These are phyloP conservation scores for Cnemophilus loriae DNA, from an alignment of 2,113 vertebrate genomes.

Conservation along the genomic window DNA sequence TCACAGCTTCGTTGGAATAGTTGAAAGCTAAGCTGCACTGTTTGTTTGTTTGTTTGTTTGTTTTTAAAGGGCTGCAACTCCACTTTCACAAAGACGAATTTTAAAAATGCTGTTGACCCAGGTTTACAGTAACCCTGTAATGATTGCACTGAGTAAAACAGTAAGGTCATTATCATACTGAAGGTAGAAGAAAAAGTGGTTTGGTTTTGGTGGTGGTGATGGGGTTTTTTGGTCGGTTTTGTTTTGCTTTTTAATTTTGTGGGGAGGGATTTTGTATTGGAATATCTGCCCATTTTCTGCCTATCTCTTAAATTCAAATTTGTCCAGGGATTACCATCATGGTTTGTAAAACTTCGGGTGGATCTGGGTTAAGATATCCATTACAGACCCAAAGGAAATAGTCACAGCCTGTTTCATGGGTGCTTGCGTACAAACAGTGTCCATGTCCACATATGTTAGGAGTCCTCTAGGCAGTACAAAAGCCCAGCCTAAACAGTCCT, in stretches of 20 bases:
- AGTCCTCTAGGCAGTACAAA: background rate
- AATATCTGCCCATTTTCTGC: background rate
- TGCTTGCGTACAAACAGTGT: background rate
- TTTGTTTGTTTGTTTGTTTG: no score
- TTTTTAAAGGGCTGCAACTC: background rate
- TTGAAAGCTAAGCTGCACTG: background rate
- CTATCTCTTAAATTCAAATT: background rate
- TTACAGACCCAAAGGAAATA: background rate
- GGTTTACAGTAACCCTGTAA: background rate
- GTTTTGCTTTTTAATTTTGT: background rate
- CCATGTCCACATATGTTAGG: background rate
- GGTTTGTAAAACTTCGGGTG: background rate
- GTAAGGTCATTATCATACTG: background rate
- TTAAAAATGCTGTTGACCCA: background rate
- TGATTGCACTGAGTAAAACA: background rate
- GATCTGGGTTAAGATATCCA: background rate
- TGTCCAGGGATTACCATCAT: background rate
- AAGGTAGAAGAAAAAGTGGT: background rate
- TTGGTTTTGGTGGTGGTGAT: accelerated
- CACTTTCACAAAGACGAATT: background rate
- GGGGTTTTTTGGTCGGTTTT: no score
- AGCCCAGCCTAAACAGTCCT: background rate
- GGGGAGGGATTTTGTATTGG: background rate
- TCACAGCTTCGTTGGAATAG: background rate
- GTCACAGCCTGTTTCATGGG: background rate